Conservation (phyloP, 2,888 invertebrate genomes). For the Orthosia gothica region DNA sequence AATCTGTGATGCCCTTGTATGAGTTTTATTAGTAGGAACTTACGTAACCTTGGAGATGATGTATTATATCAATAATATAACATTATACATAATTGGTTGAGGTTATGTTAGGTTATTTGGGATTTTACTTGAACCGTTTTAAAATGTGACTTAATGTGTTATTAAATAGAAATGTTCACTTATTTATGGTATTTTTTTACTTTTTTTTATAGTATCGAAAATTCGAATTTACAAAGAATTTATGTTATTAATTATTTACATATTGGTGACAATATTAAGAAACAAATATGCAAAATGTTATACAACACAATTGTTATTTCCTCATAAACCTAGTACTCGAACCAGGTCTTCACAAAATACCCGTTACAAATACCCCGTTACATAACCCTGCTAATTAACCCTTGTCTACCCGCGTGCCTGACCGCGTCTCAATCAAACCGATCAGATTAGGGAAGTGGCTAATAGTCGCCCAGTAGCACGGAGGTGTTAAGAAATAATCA, state of each 20-base stretch:
- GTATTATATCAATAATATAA: too few relatives aligned
- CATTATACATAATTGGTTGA: too few relatives aligned
- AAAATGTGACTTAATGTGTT: too few relatives aligned
- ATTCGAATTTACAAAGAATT: too few relatives aligned
- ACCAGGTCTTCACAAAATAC: not conserved
- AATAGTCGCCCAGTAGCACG: slow-evolving; percentile 86
- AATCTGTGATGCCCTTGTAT: slow-evolving; percentile 35
- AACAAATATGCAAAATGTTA: too few relatives aligned
- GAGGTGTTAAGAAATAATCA: slow-evolving; percentile 91
- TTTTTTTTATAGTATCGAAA: too few relatives aligned
- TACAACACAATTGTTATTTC: not conserved
- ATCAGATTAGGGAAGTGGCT: slow-evolving; percentile 81
- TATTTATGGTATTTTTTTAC: too few relatives aligned
- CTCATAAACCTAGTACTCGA: not conserved
- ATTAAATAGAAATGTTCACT: too few relatives aligned
- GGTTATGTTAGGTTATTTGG: too few relatives aligned
- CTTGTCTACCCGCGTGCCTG: slow-evolving; percentile 62
- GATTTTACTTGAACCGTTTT: too few relatives aligned
- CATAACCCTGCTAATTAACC: slow-evolving; percentile 79
- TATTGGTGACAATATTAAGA: too few relatives aligned
- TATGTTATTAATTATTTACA: too few relatives aligned
- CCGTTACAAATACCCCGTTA: slow-evolving; percentile 69
- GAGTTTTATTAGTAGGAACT: slow-evolving; percentile 5
- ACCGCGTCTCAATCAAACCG: slow-evolving; percentile 84
- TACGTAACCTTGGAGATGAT: not conserved